Evolutionary conservation across 2,888 invertebrate genomes (phyloP), one percentile per base, ranked within the genome.

Genomic region (Dromius quadrimaculatus): DNA sequence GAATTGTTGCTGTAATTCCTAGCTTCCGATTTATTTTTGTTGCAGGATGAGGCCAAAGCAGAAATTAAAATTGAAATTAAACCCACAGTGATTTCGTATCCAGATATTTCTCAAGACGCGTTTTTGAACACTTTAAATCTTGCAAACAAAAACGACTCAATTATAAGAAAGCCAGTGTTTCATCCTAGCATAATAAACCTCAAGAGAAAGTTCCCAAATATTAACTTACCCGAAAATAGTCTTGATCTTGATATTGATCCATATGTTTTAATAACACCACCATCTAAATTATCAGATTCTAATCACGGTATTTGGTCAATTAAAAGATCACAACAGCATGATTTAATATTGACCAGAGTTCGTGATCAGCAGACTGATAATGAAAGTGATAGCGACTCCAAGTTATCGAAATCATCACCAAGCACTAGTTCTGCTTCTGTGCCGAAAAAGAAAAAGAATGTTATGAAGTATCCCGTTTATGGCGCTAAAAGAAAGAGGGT

Each of bases 251-350:
- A 68, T 68, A 32, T 68, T 6, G 45, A 68, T 13, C 68, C 68
- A 0, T 3, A 5, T n/a, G 59, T 68, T 32, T 11, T 19, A 45
- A 4, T 13, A 8, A 32, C 38, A 19, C 50, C 32, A n/a, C 20
- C 11, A 65, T 17, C 28, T 2, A 66, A 57, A 28, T 11, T 15
- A n/a, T n/a, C n/a, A 19, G 6, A n/a, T 28, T 13, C 9, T 5
- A 59, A 59, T 32, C 20, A 45, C 1, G 59, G 45, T 1, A 59
- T 68, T 19, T 68, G 68, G 68, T 57, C 68, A 9, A 59, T 68
- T n/a, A 43, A 36, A 9, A 66, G 41, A 5, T 41, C 54, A 22
- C 28, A 59, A 59, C 59, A 19, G 19, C n/a, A 20, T 5, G 59
- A 59, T 59, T 59, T 59, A 59, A 19, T 59, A 19, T 15, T 59